Evolutionary conservation across 2,113 vertebrate genomes (phyloP).

Genomic region (Cololabis saira): DNA sequence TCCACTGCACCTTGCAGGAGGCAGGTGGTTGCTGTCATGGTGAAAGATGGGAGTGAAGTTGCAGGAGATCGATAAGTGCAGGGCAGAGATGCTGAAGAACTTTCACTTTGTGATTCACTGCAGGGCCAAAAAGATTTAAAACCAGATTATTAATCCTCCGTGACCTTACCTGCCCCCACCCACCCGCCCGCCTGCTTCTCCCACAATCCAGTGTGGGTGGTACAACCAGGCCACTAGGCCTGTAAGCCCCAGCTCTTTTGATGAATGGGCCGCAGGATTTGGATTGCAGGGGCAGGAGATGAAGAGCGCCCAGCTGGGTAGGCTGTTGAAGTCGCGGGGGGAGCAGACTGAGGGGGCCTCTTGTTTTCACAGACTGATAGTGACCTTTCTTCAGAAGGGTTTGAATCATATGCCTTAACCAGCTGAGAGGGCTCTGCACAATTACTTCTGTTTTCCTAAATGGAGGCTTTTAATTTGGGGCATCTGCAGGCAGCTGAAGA

Average conservation of each 20-base stretch:
- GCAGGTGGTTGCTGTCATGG: conserved; percentile 26
- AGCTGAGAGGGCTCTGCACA: conserved; percentile 44
- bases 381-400: conserved; percentile 58
- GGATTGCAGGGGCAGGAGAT: conserved; percentile 37
- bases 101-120: conserved; percentile 52
- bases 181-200: conserved; percentile 3
- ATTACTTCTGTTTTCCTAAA: conserved; percentile 36
- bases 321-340: conserved; percentile 19
- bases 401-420: conserved; percentile 59
- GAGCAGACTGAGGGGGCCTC: conserved; percentile 54
- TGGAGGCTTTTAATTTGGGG: conserved; percentile 13
- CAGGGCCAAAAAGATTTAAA: conserved; percentile 44
- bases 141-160: conserved; percentile 61
- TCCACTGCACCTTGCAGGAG: conserved; percentile 19
- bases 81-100: conserved; percentile 35
- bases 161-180: conserved; percentile 51
- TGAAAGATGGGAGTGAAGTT: conserved; percentile 62
- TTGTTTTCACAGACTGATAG: conserved; percentile 52
- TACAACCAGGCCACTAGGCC: conserved; percentile 24
- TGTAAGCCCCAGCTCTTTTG: conserved; percentile 29
- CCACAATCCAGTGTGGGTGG: conserved; percentile 47
- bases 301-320: conserved; percentile 51
- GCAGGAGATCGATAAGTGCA: conserved; percentile 55
- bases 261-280: conserved; percentile 47
- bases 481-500: conserved; percentile 11